Evolutionary conservation across 2,797 vertebrate species (phyloP).

Genomic region (Prionace glauca): DNA sequence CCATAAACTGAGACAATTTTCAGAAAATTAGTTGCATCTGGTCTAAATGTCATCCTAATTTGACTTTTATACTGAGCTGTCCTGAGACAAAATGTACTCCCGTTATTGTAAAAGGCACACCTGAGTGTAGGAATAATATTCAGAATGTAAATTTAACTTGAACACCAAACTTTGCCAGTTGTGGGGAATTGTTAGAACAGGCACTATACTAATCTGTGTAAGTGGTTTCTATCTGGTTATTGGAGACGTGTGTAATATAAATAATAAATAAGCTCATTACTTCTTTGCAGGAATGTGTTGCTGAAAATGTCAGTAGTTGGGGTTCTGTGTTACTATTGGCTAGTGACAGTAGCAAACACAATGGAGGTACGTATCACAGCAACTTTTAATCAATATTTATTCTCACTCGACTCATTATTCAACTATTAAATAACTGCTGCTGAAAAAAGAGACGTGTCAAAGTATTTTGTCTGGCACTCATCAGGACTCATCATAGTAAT

Average conservation of each 20-base stretch:
- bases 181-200: neutral
- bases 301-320: slow-evolving; percentile 81
- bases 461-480: too few relatives aligned
- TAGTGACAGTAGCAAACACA: slow-evolving; percentile 54
- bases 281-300: slow-evolving; percentile 66
- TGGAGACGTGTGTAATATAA: neutral
- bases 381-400: neutral
- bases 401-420: neutral
- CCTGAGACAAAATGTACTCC: neutral
- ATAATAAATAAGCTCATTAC: neutral
- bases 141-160: neutral
- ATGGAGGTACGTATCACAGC: neutral
- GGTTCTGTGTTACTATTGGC: slow-evolving; percentile 88
- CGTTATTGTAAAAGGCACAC: neutral
- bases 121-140: neutral
- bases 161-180: neutral
- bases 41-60: neutral
- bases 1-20: neutral
- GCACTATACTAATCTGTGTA: neutral
- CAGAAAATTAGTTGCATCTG: neutral
- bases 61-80: neutral
- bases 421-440: too few relatives aligned
- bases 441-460: too few relatives aligned
- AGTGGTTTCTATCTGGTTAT: neutral
- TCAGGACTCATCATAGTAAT: too few relatives aligned